phyloP scores from a whole-genome alignment of 2,888 invertebrate genomes.

The Pediacus dermestoides region DNA sequence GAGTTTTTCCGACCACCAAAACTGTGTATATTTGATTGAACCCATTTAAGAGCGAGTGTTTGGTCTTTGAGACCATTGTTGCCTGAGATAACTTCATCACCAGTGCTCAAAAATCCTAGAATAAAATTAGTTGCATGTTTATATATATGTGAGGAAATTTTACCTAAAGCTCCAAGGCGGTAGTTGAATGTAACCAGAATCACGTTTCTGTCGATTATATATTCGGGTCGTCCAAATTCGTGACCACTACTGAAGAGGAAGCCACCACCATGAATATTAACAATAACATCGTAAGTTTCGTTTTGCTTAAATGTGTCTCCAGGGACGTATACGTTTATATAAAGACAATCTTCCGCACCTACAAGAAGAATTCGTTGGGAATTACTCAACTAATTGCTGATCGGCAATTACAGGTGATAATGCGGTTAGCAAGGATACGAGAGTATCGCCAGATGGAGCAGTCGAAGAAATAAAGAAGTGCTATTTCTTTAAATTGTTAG shows the following conservation, averaged over 20 bases:
- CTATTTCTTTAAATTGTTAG: too few species aligned
- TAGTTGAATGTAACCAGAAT: too few species aligned
- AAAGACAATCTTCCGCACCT: slow-evolving; percentile 63
- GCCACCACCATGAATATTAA: slow-evolving; percentile 61
- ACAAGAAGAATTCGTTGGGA: slow-evolving; percentile 21
- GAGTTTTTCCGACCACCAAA: slow-evolving; percentile 68
- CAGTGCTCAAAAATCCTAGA: slow-evolving; percentile 68
- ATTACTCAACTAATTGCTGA: too few species aligned
- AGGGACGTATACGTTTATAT: slow-evolving; percentile 58
- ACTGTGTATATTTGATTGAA: slow-evolving; percentile 60
- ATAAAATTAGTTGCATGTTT: too few species aligned
- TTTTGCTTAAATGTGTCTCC: slow-evolving; percentile 25
- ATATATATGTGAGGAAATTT: too few species aligned
- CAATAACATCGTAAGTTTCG: slow-evolving; percentile 54
- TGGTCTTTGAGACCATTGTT: slow-evolving; percentile 73
- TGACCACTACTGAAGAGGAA: slow-evolving; percentile 59
- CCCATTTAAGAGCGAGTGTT: slow-evolving; percentile 63
- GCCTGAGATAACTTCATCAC: slow-evolving; percentile 62
- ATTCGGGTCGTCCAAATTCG: slow-evolving; percentile 53
- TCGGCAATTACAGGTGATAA: too few species aligned
- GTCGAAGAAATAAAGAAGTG: too few species aligned
- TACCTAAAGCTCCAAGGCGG: too few species aligned
- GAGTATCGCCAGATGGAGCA: too few species aligned
- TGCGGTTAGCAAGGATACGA: too few species aligned
- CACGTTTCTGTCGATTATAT: slow-evolving; percentile 60